Conservation (phyloP, 23 tunicate genomes). For the Aplidium turbinatum region DNA sequence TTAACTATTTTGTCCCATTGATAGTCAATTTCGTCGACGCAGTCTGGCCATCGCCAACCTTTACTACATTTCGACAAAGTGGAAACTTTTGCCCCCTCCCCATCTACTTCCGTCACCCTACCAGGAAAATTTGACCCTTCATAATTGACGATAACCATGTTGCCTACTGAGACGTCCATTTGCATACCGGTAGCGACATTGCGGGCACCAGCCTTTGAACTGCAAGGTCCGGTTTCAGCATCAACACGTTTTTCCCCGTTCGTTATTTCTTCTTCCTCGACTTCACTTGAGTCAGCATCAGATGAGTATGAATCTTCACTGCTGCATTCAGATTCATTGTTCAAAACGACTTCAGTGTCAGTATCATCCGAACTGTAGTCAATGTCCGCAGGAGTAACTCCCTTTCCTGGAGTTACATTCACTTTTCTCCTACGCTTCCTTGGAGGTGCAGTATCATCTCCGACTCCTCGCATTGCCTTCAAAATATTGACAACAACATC, state of each 20-base stretch:
- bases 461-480: constrained; percentile 18
- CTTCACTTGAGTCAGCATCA: too few species aligned
- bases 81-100: constrained; percentile 2
- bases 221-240: too few species aligned
- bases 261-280: too few species aligned
- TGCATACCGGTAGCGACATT: too few species aligned
- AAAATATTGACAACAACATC: constrained; percentile 3
- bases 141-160: not conserved
- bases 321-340: not conserved
- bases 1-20: constrained; percentile 18
- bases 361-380: not conserved
- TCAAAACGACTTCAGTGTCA: not conserved
- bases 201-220: not conserved
- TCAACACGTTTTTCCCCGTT: too few species aligned
- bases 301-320: too few species aligned
- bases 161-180: too few species aligned
- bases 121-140: too few species aligned
- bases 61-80: constrained; percentile 9
- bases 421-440: constrained; percentile 2
- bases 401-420: not conserved
- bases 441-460: constrained; percentile 6
- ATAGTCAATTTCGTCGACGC: constrained; percentile 4
- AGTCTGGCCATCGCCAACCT: not conserved
- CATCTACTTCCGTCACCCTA: constrained; percentile 13
- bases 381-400: not conserved